Base-by-base conservation (phyloP, 2,888 invertebrate genomes). In the Amiota communis region DNA sequence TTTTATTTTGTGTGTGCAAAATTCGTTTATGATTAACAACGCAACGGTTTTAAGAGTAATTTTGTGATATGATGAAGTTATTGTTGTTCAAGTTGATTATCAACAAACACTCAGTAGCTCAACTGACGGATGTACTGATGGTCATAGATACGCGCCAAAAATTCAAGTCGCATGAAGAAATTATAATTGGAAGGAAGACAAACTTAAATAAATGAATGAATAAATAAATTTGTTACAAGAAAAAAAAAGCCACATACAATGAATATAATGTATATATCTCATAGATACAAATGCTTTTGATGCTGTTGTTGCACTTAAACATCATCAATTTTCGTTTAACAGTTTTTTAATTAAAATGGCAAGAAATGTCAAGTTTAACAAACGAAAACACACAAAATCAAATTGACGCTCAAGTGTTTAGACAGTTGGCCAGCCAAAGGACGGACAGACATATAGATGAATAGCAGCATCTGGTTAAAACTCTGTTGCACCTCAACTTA, bases 331-430 rank as follows among this genome's bases (percentile, higher is more conserved):
- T 73, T 67, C 72, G 68, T 78, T 77, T 75, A 80, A 74, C 71
- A 73, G 76, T 74, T 77, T 85, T 86, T 83, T 83, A 83, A 83
- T 83, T 83, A 83, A 83, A 83, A 85, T 78, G 81, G 86, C 85
- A 83, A 86, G 86, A 83, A 83, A 86, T 86, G 86, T 86, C 86
- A 86, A 83, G 86, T 85, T 83, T 85, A 86, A 74, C 69, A 64
- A 76, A 75, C 72, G 75, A 72, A 81, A 86, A 85, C 36, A 82
- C 36, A 82, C 82, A 82, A 78, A 83, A 86, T 83, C 79, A 72
- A 79, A 71, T 63, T 46, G 63, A 4, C 15, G 61, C 49, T 71
- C 73, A 63, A 71, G 73, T 73, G 70, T 64, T 71, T 71, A 23
- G 71, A 51, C 51, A 65, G 70, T 63, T 68, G 72, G 72, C 51